A percentile compares a stretch with the other conserved stretches of the same genome.
Conservation (phyloP, 2,888 invertebrate species). For the Conus canariensis region DNA sequence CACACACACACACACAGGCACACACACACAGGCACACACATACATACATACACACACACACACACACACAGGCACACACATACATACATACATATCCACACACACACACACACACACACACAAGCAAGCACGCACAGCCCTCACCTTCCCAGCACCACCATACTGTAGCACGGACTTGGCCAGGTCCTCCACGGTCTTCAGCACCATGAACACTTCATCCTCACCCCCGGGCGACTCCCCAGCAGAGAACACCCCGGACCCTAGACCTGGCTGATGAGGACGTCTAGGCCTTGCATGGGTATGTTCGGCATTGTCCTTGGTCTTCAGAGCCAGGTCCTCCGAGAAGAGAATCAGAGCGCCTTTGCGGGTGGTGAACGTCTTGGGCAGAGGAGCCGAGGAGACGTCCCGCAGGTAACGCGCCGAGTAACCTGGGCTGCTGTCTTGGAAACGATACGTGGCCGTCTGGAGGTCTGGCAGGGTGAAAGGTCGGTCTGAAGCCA, state of each 20-base stretch:
- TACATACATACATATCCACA: conserved; percentile 12
- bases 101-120: neutral
- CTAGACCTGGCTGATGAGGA: too few relatives aligned
- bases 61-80: too few relatives aligned
- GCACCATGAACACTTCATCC: neutral
- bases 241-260: neutral
- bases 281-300: too few relatives aligned
- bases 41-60: neutral
- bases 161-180: conserved; percentile 74
- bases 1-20: too few relatives aligned
- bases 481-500: conserved; percentile 62
- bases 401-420: conserved; percentile 44
- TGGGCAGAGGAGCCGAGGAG: conserved; percentile 69
- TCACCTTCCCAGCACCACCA: conserved; percentile 59
- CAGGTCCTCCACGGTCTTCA: conserved; percentile 76
- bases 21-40: neutral
- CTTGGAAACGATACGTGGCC: conserved; percentile 40
- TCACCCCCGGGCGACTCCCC: neutral
- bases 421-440: conserved; percentile 49
- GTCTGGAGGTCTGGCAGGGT: conserved; percentile 65
- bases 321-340: conserved; percentile 73
- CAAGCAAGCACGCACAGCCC: neutral
- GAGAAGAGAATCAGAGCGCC: conserved; percentile 77
- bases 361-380: conserved; percentile 77
- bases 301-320: conserved; percentile 26